Evolutionary conservation across 2,888 invertebrate species (phyloP).

Genomic region (Thymelicus lineola): DNA sequence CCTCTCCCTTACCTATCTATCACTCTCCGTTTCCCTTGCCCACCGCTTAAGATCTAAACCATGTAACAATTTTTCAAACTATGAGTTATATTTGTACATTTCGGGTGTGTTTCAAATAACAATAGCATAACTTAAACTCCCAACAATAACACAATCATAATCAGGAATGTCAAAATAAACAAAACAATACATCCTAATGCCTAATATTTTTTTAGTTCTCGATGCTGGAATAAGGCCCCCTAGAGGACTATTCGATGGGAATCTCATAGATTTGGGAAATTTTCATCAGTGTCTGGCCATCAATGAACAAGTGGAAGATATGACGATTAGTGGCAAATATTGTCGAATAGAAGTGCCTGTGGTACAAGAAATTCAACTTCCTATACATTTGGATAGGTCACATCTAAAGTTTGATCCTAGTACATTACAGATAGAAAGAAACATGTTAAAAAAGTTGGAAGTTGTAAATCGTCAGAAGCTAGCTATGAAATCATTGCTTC

Average conservation of each 20-base stretch:
- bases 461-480: not conserved
- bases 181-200: too few relatives aligned
- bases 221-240: conserved; percentile 57
- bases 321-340: conserved; percentile 58
- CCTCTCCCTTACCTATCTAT: too few relatives aligned
- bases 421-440: conserved; percentile 18
- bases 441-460: not conserved
- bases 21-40: too few relatives aligned
- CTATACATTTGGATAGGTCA: conserved; percentile 10
- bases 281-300: conserved; percentile 58
- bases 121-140: too few relatives aligned
- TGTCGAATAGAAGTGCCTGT: conserved; percentile 56
- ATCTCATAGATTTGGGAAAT: conserved; percentile 54
- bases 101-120: too few relatives aligned
- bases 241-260: conserved; percentile 51
- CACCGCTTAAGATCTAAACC: too few relatives aligned
- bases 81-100: too few relatives aligned
- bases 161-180: too few relatives aligned
- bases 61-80: too few relatives aligned
- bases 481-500: not conserved
- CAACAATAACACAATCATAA: too few relatives aligned
- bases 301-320: conserved; percentile 43
- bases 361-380: conserved; percentile 47
- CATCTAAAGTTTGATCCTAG: conserved; percentile 32
- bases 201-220: conserved; percentile 48